Evolutionary conservation across 2,797 vertebrate genomes (phyloP).

Genomic region (Helarctos malayanus): DNA sequence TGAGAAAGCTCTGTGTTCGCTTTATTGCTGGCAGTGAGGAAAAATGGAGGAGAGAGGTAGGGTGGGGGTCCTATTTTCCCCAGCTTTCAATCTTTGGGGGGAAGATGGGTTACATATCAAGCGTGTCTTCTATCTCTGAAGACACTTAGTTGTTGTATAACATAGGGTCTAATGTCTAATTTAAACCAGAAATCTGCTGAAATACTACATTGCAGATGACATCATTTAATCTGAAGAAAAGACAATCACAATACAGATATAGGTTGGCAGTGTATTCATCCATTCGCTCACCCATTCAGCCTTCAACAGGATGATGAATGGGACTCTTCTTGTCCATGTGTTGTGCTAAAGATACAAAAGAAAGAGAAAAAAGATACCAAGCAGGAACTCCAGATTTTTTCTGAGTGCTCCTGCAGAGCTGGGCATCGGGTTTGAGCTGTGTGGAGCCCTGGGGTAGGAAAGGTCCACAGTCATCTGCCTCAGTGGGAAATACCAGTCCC

Average conservation of each 20-base stretch:
- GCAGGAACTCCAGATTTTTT: neutral
- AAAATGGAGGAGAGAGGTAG: neutral
- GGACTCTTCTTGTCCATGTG: no score
- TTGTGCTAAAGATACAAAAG: neutral
- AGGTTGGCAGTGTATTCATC: neutral
- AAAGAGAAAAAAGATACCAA: neutral
- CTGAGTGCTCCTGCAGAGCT: neutral
- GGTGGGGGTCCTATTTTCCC: rapidly evolving
- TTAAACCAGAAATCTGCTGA: neutral
- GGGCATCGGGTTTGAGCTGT: rapidly evolving
- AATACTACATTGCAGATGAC: neutral
- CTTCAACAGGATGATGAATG: neutral
- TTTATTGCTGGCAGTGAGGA: neutral
- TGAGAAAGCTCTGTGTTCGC: neutral
- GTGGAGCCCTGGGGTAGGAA: rapidly evolving
- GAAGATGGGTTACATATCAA: neutral
- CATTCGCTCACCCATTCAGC: no score
- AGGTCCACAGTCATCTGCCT: rapidly evolving
- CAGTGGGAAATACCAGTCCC: rapidly evolving
- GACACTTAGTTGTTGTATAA: neutral
- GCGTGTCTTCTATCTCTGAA: neutral
- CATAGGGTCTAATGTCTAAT: neutral
- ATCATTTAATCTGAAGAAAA: neutral
- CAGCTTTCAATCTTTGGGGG: neutral
- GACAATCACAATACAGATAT: neutral